These are phyloP conservation scores for Chaetogeoica ovagalla DNA, from an alignment of 2,888 invertebrate species.

Conservation along the genomic window DNA sequence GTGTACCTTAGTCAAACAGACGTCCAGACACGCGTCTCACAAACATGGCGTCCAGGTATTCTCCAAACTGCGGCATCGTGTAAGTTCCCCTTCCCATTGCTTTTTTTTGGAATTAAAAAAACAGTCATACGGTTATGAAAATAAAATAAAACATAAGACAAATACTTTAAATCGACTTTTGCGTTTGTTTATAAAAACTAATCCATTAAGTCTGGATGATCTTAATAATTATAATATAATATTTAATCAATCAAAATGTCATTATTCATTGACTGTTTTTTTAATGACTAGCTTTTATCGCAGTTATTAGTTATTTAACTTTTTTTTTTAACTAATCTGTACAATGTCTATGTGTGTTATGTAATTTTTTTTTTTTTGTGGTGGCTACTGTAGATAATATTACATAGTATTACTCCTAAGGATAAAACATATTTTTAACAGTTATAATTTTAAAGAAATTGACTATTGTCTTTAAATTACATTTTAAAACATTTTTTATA, in stretches of 20 bases:
- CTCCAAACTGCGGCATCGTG: constrained; percentile 63
- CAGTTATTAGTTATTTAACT: constrained; percentile 31
- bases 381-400: constrained; percentile 6
- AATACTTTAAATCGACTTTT: neutral
- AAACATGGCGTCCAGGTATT: constrained; percentile 83
- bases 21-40: constrained; percentile 79
- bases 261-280: constrained; percentile 19
- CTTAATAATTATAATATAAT: neutral
- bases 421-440: neutral
- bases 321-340: constrained; percentile 10
- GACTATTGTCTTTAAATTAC: neutral
- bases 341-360: constrained; percentile 19
- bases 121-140: constrained; percentile 53
- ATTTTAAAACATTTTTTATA: neutral
- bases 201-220: neutral
- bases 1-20: constrained; percentile 89
- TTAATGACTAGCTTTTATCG: constrained; percentile 42
- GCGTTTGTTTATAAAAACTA: neutral
- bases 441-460: too few species aligned
- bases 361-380: constrained; percentile 12
- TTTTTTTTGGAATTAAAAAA: constrained; percentile 53
- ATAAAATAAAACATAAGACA: neutral
- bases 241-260: neutral
- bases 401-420: neutral
- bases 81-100: constrained; percentile 58